Conservation (phyloP, 2,113 vertebrate genomes). For the Abramis brama region DNA sequence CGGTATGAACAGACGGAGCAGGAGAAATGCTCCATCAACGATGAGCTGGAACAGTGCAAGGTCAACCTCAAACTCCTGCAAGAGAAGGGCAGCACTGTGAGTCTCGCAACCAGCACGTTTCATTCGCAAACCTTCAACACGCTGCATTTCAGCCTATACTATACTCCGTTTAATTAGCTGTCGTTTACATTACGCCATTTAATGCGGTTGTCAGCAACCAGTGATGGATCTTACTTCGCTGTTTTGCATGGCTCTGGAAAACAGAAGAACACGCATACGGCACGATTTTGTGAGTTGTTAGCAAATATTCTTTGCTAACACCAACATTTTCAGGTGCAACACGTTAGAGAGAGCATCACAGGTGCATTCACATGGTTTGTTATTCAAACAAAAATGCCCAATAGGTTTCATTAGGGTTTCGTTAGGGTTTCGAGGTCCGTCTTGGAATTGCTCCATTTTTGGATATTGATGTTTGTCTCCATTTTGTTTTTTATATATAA, state of each 20-base stretch:
- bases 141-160: not conserved
- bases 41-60: conserved; percentile 94
- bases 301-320: not conserved
- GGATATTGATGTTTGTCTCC: not conserved
- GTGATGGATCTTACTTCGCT: not conserved
- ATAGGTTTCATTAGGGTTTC: not conserved
- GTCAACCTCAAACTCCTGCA: conserved; percentile 92
- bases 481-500: not conserved
- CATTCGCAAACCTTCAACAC: not conserved
- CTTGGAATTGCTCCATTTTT: not conserved
- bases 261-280: not conserved
- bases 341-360: not conserved
- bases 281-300: not conserved
- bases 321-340: not conserved
- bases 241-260: not conserved
- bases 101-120: conserved; percentile 59
- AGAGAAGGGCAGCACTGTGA: conserved; percentile 94
- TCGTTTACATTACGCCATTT: not conserved
- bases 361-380: no score
- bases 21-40: conserved; percentile 89
- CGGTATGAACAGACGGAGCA: conserved; percentile 89
- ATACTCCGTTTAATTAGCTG: not conserved
- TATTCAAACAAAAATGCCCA: not conserved
- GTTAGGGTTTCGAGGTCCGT: no score
- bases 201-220: not conserved